phyloP scores from a whole-genome alignment of 1,140 invertebrate species.

The Vanessa tameamea region DNA sequence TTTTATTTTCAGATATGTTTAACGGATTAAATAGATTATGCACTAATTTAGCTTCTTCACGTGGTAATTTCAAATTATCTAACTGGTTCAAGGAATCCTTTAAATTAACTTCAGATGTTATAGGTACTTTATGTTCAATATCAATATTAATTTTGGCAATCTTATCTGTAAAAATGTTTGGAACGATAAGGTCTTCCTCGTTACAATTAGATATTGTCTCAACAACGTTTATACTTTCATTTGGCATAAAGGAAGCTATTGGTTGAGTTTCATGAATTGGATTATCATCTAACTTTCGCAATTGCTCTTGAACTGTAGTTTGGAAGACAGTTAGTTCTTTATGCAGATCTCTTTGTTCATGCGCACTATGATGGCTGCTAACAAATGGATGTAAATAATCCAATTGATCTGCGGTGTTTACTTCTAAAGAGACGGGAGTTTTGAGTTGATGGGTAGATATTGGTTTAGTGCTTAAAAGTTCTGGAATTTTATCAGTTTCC shows the following conservation, averaged over 20 bases:
- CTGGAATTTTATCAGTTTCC: constrained; percentile 45
- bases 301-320: constrained; percentile 59
- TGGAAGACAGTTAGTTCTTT: constrained; percentile 67
- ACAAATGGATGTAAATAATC: constrained; percentile 39
- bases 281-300: constrained; percentile 48
- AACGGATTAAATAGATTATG: constrained; percentile 51
- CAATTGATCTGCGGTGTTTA: constrained; percentile 61
- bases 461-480: constrained; percentile 44
- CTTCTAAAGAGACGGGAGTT: constrained; percentile 57
- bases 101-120: constrained; percentile 55
- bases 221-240: constrained; percentile 63
- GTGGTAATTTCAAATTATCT: constrained; percentile 30
- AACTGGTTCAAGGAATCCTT: constrained; percentile 51
- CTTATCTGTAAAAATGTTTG: constrained; percentile 34
- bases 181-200: constrained; percentile 46
- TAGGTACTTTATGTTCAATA: constrained; percentile 58
- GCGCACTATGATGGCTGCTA: constrained; percentile 46
- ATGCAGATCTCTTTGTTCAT: constrained; percentile 52
- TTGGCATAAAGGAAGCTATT: constrained; percentile 47
- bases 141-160: constrained; percentile 58
- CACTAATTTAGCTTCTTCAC: constrained; percentile 53
- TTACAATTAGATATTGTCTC: constrained; percentile 52
- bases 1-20: constrained; percentile 56
- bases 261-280: constrained; percentile 43
- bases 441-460: constrained; percentile 56